Evolutionary conservation across 2,113 vertebrate species (phyloP).

Genomic region (Cairina moschata): DNA sequence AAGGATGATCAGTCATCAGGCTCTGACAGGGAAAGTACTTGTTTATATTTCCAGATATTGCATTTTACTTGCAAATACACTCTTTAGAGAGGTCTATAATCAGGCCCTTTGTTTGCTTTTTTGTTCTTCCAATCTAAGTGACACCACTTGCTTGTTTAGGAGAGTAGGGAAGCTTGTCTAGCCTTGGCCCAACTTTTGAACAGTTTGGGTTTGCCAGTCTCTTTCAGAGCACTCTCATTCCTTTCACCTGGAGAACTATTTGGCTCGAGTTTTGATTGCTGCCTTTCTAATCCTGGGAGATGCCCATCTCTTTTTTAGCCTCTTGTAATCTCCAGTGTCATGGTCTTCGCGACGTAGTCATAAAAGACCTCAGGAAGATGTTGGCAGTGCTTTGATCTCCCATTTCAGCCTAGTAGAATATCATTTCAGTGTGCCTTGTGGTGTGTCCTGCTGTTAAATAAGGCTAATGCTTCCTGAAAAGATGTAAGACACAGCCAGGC

Average conservation of each 20-base stretch:
- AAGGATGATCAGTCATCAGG: slow-evolving; percentile 34
- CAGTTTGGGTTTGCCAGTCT: background rate
- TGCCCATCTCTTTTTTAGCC: background rate
- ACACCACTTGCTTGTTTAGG: slow-evolving; percentile 32
- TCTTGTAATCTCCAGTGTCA: background rate
- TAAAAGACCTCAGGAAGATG: background rate
- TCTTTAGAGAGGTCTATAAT: slow-evolving; percentile 57
- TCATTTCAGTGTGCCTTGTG: background rate
- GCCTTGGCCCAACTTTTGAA: slow-evolving; percentile 20
- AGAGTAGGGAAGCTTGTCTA: slow-evolving; percentile 31
- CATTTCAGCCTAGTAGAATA: background rate
- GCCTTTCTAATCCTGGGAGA: background rate
- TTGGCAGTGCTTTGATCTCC: background rate
- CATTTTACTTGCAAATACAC: slow-evolving; percentile 64
- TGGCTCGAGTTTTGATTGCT: background rate
- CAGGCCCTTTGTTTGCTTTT: slow-evolving; percentile 63
- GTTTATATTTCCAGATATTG: slow-evolving; percentile 53
- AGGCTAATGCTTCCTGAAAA: background rate
- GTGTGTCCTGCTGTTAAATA: background rate
- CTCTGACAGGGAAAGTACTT: slow-evolving; percentile 35
- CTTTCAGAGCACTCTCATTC: background rate
- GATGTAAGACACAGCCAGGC: background rate
- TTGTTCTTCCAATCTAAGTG: slow-evolving; percentile 32
- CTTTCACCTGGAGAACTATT: background rate
- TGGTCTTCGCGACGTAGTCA: background rate